These are phyloP conservation scores for Acrossocheilus wenchowensis DNA, from an alignment of 2,797 vertebrate genomes.

Conservation along the genomic window DNA sequence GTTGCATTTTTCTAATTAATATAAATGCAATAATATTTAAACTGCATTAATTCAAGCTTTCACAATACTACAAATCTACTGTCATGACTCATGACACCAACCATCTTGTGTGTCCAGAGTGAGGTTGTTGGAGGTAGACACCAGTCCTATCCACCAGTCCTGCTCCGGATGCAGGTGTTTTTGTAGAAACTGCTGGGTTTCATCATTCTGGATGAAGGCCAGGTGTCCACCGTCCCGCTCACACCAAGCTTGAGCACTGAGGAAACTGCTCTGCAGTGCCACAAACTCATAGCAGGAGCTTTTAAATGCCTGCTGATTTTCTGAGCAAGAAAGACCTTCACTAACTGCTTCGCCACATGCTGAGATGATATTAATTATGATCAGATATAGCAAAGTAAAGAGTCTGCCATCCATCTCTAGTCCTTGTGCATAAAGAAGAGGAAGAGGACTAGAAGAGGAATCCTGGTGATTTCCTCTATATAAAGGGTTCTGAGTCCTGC, in stretches of 20 bases:
- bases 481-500: constrained; percentile 67
- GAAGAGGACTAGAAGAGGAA: constrained; percentile 47
- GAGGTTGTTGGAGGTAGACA: constrained; percentile 73
- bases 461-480: constrained; percentile 60
- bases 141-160: constrained; percentile 93
- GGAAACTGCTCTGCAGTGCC: constrained; percentile 75
- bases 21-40: too few species aligned
- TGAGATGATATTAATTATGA: constrained; percentile 59
- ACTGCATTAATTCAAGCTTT: neutral
- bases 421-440: constrained; percentile 42
- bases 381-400: constrained; percentile 56
- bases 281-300: constrained; percentile 90
- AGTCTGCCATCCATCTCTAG: constrained; percentile 70
- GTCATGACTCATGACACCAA: neutral
- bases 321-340: constrained; percentile 73
- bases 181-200: constrained; percentile 88
- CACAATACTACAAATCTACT: neutral
- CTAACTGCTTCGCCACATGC: constrained; percentile 60
- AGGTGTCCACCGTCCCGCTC: constrained; percentile 90
- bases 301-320: constrained; percentile 83
- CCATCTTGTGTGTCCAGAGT: constrained; percentile 68
- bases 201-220: constrained; percentile 85
- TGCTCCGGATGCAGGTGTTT: constrained; percentile 75
- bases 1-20: too few species aligned
- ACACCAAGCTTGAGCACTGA: constrained; percentile 87